Evolutionary conservation across 2,888 invertebrate species (phyloP), one percentile per base, ranked within the genome.

Genomic region (Nasonia oneida): DNA sequence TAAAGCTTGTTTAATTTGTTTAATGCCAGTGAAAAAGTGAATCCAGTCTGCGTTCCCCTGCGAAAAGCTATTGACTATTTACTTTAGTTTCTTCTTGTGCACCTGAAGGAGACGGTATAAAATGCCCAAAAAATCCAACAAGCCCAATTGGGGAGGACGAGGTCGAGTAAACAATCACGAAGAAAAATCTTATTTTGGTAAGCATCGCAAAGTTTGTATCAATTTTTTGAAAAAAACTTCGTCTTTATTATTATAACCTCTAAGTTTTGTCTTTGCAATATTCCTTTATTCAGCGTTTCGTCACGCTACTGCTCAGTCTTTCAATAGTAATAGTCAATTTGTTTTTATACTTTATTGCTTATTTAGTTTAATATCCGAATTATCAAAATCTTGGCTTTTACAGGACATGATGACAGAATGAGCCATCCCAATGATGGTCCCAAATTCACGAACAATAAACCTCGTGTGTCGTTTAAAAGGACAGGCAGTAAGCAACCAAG

Each of bases 401-500:
- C 39, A 92, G 92, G 88, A 39, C 92, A 91, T 23, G 92, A 92
- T 76, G 90, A 91, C 87, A 90, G 91, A 61, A 80, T 83, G n/a
- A 39, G 82, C n/a, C 87, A 90, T 79, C 64, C 81, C 18, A 57
- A 89, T 64, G 86, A 87, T 76, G 81, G 84, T 39, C 67, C 74
- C 5, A 86, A 87, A 47, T 86, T 86, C n/a, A 83, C 82, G 18
- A 83, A 87, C 4, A 90, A 77, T 15, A 90, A 90, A 29, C 92
- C 90, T 0, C 88, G 91, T 18, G 93, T 92, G 0, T 91, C 91
- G 0, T 92, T 93, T 42, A 93, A 92, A 82, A 89, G 90, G 0
- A 57, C 12, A 61, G 18, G n/a, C n/a, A 23, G 23, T 61, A 61
- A 61, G 57, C 57, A 61, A 23, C 90, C 90, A 61, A n/a, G 86